Base-by-base conservation (phyloP, 2,113 vertebrate genomes). In the Bufo gargarizans region DNA sequence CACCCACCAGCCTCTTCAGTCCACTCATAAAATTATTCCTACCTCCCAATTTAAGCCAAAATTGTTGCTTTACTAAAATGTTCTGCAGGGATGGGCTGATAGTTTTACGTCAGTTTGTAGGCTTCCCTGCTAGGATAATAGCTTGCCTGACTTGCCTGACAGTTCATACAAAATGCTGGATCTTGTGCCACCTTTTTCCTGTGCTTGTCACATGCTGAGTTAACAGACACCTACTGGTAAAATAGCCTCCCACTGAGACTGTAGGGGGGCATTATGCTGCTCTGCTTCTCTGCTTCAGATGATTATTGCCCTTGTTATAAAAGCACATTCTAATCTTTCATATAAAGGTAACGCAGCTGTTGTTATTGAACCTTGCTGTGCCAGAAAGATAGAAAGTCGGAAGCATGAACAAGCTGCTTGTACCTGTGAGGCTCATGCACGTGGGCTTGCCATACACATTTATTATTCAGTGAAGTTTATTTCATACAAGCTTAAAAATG, bases 41-140 rank as follows among this genome's bases (percentile, higher is more conserved):
- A 22, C 22, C 49, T 85, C 33, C 55, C 69, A 72, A 79, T 33
- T 56, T 4, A 80, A 55, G 22, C 79, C 69, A 67, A 69, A 86
- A 67, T 65, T 79, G 74, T 45, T 79, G 61, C 47, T 47, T 78
- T 86, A 33, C 77, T 79, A 56, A 86, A 79, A 80, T 80, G 77
- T 69, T 63, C 61, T 63, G n/a, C 45, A 86, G 61, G 4, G 61
- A 56, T 85, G 33, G 84, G 22, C 43, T 58, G 49, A 80, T 17
- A n/a, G 20, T 79, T 79, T 78, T 86, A 49, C 16, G 55, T 22
- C 56, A 86, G 47, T 79, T 19, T 43, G 77, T 86, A 80, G 16
- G 85, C 76, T 49, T 86, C 22, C 76, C 85, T 80, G 85, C 76
- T 67, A 78, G 49, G 76, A 86, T 86, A 86, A 86, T 86, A 65